Conservation (phyloP, 2,113 vertebrate genomes). For the Myrmecophaga tridactyla region DNA sequence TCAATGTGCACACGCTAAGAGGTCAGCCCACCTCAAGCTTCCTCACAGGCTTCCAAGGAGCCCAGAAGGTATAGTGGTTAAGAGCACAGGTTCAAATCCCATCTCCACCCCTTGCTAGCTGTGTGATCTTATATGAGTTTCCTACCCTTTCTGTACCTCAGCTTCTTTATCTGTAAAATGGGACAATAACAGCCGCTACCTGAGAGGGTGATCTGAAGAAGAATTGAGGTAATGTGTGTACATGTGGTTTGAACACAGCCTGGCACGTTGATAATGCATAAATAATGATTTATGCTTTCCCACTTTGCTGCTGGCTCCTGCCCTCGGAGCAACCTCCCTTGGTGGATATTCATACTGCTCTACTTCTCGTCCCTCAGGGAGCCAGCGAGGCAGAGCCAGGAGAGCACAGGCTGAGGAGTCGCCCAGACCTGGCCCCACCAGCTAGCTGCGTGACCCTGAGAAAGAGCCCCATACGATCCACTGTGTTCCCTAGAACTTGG, state of each 20-base stretch:
- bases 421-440: not conserved
- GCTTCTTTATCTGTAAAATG: not conserved
- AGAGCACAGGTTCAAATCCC: not conserved
- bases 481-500: not conserved
- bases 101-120: not conserved
- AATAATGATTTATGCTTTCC: not conserved
- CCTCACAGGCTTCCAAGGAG: not conserved
- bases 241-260: not conserved
- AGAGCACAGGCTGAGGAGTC: not conserved
- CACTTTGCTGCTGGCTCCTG: not conserved
- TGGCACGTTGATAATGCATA: too few relatives aligned
- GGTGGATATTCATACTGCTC: fast-evolving
- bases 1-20: not conserved
- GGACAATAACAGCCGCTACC: not conserved
- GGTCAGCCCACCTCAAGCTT: not conserved
- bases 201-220: not conserved
- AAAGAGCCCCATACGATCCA: not conserved
- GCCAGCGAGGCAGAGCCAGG: not conserved
- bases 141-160: not conserved
- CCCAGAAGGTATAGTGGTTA: not conserved
- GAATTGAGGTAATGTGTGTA: not conserved
- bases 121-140: not conserved
- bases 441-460: not conserved
- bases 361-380: not conserved
- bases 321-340: not conserved